Evolutionary conservation across 2,888 invertebrate genomes (phyloP).

Genomic region (Pristionchus fissidentatus): DNA sequence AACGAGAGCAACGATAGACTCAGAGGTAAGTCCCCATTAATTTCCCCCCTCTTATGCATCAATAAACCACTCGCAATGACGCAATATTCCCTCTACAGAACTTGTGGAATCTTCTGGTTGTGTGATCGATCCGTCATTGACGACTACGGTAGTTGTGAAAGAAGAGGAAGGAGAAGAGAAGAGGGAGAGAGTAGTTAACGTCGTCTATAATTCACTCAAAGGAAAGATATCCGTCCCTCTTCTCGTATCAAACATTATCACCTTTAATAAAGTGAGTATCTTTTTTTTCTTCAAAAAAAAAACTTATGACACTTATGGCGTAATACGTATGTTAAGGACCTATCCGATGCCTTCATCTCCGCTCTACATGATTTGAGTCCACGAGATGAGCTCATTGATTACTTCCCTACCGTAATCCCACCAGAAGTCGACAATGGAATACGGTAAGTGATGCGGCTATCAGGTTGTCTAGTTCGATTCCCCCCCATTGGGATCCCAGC

Average conservation of each 20-base stretch:
- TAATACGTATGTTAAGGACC: slow-evolving; percentile 48
- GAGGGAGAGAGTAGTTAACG: slow-evolving; percentile 5
- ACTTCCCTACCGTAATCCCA: slow-evolving; percentile 56
- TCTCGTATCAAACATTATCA: slow-evolving; percentile 13
- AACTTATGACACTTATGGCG: background rate
- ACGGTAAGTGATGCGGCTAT: slow-evolving; percentile 24
- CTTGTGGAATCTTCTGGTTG: background rate
- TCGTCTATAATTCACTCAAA: background rate
- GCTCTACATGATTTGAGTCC: slow-evolving; percentile 63
- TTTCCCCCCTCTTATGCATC: too few relatives aligned
- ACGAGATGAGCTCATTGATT: slow-evolving; percentile 64
- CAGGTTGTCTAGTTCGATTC: background rate
- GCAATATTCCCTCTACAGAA: slow-evolving; percentile 12
- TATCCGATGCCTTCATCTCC: slow-evolving; percentile 51
- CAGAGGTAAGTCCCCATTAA: slow-evolving; percentile 13
- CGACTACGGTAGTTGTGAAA: background rate
- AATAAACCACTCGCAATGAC: background rate
- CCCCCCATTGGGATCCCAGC: too few relatives aligned
- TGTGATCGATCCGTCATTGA: background rate
- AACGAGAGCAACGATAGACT: background rate
- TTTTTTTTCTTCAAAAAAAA: background rate
- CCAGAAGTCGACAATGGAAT: slow-evolving; percentile 44
- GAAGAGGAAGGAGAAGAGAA: background rate
- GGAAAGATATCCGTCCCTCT: slow-evolving; percentile 34
- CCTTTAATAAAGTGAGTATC: background rate